Percentiles rank a stretch among this genome's conserved stretches.
Conservation (phyloP, 2,797 vertebrate species). For the Sebastes vulpes region DNA sequence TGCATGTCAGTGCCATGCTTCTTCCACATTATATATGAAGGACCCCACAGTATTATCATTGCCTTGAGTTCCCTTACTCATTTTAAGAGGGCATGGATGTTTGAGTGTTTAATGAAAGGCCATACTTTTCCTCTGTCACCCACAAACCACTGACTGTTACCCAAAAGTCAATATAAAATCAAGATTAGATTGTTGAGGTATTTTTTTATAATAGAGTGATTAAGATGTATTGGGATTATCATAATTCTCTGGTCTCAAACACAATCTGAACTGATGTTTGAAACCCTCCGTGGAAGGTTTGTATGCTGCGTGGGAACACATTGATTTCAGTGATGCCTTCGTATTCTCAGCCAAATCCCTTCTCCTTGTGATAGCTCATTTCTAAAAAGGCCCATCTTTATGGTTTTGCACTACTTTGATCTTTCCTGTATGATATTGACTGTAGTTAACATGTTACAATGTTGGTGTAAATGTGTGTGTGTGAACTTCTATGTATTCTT, state of each 20-base stretch:
- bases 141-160: background rate
- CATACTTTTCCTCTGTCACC: background rate
- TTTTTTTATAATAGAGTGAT: background rate
- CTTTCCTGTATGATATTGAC: background rate
- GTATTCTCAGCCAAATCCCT: background rate
- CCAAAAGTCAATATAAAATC: background rate
- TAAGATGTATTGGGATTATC: background rate
- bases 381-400: background rate
- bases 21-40: background rate
- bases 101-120: background rate
- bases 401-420: constrained; percentile 48
- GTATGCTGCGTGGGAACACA: background rate
- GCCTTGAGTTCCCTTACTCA: background rate
- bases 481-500: background rate
- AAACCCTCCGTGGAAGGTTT: background rate
- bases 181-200: background rate
- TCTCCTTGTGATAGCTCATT: background rate
- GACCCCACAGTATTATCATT: background rate
- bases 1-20: background rate
- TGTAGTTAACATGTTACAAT: background rate
- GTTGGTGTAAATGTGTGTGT: constrained; percentile 16
- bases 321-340: background rate
- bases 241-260: background rate
- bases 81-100: background rate
- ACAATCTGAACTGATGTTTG: background rate